These are phyloP conservation scores for Doryteuthis pealeii DNA, from an alignment of 1,140 invertebrate genomes.

Conservation along the genomic window DNA sequence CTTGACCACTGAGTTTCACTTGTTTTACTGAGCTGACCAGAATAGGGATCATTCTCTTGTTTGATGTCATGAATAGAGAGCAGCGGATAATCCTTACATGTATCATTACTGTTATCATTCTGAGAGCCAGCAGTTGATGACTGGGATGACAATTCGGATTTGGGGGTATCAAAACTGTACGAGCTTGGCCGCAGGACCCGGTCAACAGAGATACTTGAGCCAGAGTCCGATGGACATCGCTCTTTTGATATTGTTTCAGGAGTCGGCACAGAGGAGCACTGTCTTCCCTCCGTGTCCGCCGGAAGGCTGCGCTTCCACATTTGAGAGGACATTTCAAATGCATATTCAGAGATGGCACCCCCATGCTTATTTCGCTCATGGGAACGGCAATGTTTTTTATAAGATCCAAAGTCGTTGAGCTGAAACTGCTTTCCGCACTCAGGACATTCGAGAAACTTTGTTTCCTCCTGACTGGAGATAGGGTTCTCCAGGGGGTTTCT, in stretches of 20 bases:
- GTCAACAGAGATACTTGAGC: slow-evolving; percentile 12
- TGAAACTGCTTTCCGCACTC: slow-evolving; percentile 52
- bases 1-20: neutral
- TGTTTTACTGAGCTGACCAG: neutral
- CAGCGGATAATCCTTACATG: neutral
- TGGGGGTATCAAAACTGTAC: slow-evolving; percentile 1
- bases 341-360: slow-evolving; percentile 8
- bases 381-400: slow-evolving; percentile 52
- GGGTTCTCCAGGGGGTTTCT: slow-evolving; percentile 2
- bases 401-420: slow-evolving; percentile 55
- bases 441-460: slow-evolving; percentile 47
- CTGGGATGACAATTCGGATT: neutral
- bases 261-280: slow-evolving; percentile 4
- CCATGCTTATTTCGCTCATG: slow-evolving; percentile 30
- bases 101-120: neutral
- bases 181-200: neutral
- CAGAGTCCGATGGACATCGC: neutral
- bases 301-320: neutral
- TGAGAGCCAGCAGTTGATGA: slow-evolving; percentile 3
- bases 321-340: neutral
- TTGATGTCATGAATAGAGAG: neutral
- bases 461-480: slow-evolving; percentile 19
- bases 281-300: neutral
- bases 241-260: slow-evolving; percentile 9
- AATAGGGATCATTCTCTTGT: neutral